phyloP scores from a whole-genome alignment of 2,113 vertebrate genomes.

The Lycocorax pyrrhopterus region DNA sequence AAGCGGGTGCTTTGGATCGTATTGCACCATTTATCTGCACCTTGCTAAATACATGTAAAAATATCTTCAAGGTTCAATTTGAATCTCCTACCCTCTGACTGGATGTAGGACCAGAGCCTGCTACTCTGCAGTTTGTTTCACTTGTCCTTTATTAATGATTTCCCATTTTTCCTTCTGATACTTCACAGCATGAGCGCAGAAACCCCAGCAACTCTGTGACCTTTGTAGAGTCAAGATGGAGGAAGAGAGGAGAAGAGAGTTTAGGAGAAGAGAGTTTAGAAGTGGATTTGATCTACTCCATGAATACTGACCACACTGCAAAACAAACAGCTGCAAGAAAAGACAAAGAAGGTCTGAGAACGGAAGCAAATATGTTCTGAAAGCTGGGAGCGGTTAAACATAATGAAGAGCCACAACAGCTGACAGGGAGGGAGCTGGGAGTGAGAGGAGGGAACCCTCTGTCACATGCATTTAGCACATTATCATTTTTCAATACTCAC shows the following conservation, averaged over 20 bases:
- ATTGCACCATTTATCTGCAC: neutral
- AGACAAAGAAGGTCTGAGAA: slow-evolving; percentile 17
- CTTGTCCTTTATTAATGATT: neutral
- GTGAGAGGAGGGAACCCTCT: neutral
- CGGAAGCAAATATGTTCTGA: slow-evolving; percentile 10
- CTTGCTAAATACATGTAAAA: neutral
- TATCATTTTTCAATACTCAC: neutral
- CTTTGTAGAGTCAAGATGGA: neutral
- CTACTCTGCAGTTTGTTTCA: neutral
- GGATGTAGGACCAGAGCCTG: neutral
- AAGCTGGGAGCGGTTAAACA: neutral
- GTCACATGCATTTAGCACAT: neutral
- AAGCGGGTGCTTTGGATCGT: neutral
- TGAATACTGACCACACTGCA: neutral
- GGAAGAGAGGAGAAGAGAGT: neutral
- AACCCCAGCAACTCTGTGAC: neutral
- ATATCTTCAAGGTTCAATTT: neutral
- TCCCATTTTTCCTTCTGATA: neutral
- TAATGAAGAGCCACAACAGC: neutral
- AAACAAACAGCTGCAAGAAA: slow-evolving; percentile 1
- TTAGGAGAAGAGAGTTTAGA: neutral
- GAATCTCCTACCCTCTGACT: neutral
- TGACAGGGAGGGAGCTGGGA: neutral
- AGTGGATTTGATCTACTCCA: neutral
- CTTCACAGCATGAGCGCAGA: neutral